Base-by-base conservation (phyloP, 2,797 vertebrate species). In the Echiichthys vipera region DNA sequence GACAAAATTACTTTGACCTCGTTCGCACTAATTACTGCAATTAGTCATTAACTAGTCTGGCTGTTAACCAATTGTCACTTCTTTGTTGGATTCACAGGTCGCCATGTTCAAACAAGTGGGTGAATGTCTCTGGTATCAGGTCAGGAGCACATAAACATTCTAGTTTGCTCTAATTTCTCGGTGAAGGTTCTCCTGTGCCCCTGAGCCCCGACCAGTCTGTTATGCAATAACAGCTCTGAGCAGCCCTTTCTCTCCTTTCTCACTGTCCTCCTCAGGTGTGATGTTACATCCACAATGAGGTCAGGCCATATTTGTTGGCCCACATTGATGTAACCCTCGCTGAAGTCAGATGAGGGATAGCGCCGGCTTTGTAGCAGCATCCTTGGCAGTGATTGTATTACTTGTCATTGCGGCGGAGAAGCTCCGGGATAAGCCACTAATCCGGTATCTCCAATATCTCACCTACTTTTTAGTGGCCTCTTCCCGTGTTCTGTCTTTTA, bases 271-370 rank as follows among this genome's bases (percentile, higher is more conserved):
- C 55, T 54, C 57, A 72, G 79, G 89, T 88, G 71, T 88, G 58
- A 75, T 49, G 67, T 90, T 91, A 82, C 92, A 85, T 6, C 55
- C 65, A 80, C 46, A 93, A 90, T 76, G 80, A 90, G 92, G 92
- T 92, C 93, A 92, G 85, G 64, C 49, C 66, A 71, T 77, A 83
- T 81, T 77, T 71, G 70, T 67, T 91, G 90, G 56, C 88, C 90
- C 76, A 85, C 77, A 86, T 88, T 57, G 77, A 90, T 84, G 80
- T 84, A 89, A 89, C 82, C 73, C 56, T 66, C n/a, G 5, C 63
- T 68, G 1, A 4, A 62, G 58, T 53, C 57, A 49, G 74, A 70
- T 84, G 74, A 87, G 85, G 78, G 85, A 90, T 74, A 55, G 58
- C 43, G 13, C 32, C 12, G 69, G 71, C 76, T 84, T 92, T 90